phyloP scores from a whole-genome alignment of 2,797 vertebrate genomes.

The Microhierax caerulescens region DNA sequence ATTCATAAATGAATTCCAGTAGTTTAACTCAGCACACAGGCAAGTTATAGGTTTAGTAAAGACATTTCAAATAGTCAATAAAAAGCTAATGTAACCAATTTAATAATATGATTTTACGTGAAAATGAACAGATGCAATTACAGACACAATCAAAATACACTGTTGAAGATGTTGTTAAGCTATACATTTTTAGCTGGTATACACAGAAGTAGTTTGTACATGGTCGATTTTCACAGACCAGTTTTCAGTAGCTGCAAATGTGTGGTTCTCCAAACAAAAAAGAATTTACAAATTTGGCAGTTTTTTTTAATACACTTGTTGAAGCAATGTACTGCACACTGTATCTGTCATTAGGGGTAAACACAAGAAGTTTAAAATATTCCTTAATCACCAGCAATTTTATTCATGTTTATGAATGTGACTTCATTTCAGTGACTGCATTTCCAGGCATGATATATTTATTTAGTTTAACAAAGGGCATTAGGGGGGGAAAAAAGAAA shows the following conservation, averaged over 20 bases:
- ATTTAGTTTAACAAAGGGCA: not conserved
- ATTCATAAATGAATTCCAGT: not conserved
- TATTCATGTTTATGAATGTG: accelerated
- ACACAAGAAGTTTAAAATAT: not conserved
- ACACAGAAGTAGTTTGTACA: not conserved
- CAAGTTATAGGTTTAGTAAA: not conserved
- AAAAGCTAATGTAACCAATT: not conserved
- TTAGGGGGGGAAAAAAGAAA: not conserved
- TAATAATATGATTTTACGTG: not conserved
- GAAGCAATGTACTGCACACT: not conserved
- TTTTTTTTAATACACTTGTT: not conserved
- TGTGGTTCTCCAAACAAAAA: not conserved
- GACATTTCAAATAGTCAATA: not conserved
- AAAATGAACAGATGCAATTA: not conserved
- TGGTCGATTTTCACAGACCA: accelerated
- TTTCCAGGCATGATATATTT: not conserved
- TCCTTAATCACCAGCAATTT: not conserved
- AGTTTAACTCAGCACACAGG: accelerated
- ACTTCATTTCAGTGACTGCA: not conserved
- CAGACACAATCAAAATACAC: not conserved
- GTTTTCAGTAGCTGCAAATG: not conserved
- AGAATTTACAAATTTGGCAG: accelerated
- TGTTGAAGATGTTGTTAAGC: not conserved
- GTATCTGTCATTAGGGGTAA: not conserved
- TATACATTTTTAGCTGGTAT: not conserved